Conservation (phyloP, 2,797 vertebrate genomes). For the Arnoldichthys spilopterus region DNA sequence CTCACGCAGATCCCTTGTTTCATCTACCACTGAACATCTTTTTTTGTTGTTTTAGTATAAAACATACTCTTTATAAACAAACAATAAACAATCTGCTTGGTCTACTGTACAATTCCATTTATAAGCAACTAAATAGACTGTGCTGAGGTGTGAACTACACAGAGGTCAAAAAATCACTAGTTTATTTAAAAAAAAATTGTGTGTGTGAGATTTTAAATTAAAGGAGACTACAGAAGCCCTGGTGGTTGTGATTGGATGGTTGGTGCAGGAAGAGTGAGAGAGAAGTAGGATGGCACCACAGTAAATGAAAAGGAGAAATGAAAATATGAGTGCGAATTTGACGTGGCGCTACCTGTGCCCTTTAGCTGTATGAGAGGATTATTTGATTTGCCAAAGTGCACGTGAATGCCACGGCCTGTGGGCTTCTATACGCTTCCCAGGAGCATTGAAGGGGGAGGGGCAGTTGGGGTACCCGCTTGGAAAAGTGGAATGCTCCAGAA, state of each 20-base stretch:
- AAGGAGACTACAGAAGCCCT: constrained; percentile 23
- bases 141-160: constrained; percentile 75
- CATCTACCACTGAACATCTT: constrained; percentile 78
- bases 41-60: constrained; percentile 81
- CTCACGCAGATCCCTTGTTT: constrained; percentile 78
- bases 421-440: constrained; percentile 67
- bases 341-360: constrained; percentile 63
- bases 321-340: neutral
- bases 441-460: constrained; percentile 39
- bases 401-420: constrained; percentile 72
- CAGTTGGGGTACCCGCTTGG: constrained; percentile 60
- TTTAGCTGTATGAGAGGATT: constrained; percentile 71
- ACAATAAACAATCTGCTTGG: constrained; percentile 84
- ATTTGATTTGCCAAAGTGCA: constrained; percentile 71
- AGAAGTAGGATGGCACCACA: neutral
- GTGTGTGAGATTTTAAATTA: constrained; percentile 59
- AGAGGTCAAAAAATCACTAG: constrained; percentile 69
- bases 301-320: constrained; percentile 9
- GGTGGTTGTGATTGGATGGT: neutral
- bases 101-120: constrained; percentile 81
- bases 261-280: neutral
- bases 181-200: constrained; percentile 43
- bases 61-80: constrained; percentile 90
- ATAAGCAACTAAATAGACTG: constrained; percentile 68
- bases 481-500: constrained; percentile 61